A percentile compares a stretch with the other conserved stretches of the same genome.
Evolutionary conservation across 2,888 invertebrate species (phyloP).

Genomic region (Morpho helenor): DNA sequence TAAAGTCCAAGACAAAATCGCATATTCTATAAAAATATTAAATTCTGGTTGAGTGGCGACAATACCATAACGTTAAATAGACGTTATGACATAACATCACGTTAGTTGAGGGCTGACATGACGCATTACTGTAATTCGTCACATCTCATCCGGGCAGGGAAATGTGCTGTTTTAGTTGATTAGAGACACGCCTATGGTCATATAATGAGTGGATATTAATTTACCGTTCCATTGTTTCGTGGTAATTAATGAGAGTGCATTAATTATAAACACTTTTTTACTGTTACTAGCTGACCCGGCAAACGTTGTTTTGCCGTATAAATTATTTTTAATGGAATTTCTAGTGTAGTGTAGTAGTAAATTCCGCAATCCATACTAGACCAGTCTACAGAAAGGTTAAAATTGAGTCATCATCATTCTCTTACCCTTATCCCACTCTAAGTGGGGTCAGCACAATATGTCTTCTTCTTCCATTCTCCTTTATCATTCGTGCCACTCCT

Average conservation of each 20-base stretch:
- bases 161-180: conserved; percentile 56
- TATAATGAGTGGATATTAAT: conserved; percentile 41
- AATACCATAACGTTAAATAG: conserved; percentile 30
- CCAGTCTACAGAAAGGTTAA: no score
- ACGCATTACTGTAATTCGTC: conserved; percentile 63
- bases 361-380: no score
- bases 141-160: conserved; percentile 37
- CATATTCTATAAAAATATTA: background rate
- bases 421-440: no score
- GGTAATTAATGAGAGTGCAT: conserved; percentile 7
- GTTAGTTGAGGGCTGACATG: conserved; percentile 51
- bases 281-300: background rate
- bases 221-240: conserved; percentile 11
- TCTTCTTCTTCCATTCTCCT: no score
- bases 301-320: no score
- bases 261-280: background rate
- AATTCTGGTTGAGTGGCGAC: conserved; percentile 10
- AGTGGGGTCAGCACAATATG: no score
- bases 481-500: no score
- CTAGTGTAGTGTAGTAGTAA: no score
- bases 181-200: conserved; percentile 46
- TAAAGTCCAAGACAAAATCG: background rate
- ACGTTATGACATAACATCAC: conserved; percentile 27
- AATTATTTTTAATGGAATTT: no score
- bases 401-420: no score